A percentile compares a stretch with the other conserved stretches of the same genome.
Evolutionary conservation across 2,113 vertebrate genomes (phyloP).

Genomic region (Syngnathoides biaculeatus): DNA sequence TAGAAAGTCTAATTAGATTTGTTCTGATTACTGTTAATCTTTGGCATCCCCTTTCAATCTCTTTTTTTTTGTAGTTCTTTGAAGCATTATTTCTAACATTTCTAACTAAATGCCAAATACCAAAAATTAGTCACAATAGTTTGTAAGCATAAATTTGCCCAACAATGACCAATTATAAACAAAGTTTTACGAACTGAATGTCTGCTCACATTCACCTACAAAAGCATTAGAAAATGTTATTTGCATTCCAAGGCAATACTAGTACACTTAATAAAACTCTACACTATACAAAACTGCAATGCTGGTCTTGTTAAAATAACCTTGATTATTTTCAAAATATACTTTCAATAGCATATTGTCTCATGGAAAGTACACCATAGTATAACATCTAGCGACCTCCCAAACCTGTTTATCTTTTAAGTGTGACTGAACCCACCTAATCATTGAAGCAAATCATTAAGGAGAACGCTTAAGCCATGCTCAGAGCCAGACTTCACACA

Average conservation of each 20-base stretch:
- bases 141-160: neutral
- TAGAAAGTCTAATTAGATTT: conserved; percentile 36
- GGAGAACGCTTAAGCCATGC: neutral
- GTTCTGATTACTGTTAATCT: conserved; percentile 10
- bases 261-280: neutral
- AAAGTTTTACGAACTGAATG: neutral
- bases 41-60: conserved; percentile 18
- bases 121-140: neutral
- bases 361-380: neutral
- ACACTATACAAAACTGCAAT: neutral
- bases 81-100: neutral
- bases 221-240: neutral
- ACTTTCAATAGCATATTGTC: neutral
- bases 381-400: neutral
- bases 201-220: neutral
- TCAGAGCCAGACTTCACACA: neutral
- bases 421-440: neutral
- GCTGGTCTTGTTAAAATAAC: neutral
- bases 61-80: neutral
- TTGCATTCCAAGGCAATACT: neutral
- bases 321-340: neutral
- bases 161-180: neutral
- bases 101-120: neutral
- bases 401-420: neutral
- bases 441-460: neutral